A percentile compares a stretch with the other conserved stretches of the same genome.
Conservation (phyloP, 1,140 invertebrate species). For the Brachionus calyciflorus region DNA sequence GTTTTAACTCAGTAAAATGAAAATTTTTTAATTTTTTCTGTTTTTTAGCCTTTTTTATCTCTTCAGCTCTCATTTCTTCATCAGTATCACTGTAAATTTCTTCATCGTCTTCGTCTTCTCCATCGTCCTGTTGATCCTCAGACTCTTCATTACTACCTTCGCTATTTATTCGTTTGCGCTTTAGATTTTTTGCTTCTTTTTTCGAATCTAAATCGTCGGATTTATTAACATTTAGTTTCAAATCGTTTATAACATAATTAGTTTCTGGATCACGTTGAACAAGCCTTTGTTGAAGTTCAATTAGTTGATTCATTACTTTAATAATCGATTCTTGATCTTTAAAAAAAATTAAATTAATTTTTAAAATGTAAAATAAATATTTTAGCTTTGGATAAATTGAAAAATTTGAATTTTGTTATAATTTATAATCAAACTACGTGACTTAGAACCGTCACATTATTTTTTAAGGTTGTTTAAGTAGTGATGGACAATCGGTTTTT, state of each 20-base stretch:
- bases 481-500: too few relatives aligned
- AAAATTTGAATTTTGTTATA: too few relatives aligned
- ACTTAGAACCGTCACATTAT: too few relatives aligned
- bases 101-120: slow-evolving; percentile 59
- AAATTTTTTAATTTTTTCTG: slow-evolving; percentile 53
- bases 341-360: not conserved
- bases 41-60: slow-evolving; percentile 55
- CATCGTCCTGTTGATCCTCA: not conserved
- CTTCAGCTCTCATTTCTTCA: slow-evolving; percentile 58
- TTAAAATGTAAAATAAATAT: too few relatives aligned
- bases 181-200: slow-evolving; percentile 48
- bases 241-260: slow-evolving; percentile 54
- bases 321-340: slow-evolving; percentile 61
- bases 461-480: too few relatives aligned
- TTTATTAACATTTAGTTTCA: not conserved
- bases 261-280: slow-evolving; percentile 69
- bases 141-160: slow-evolving; percentile 11
- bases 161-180: slow-evolving; percentile 55
- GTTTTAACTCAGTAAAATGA: slow-evolving; percentile 64
- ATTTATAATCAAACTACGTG: too few relatives aligned
- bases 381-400: too few relatives aligned
- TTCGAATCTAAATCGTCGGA: slow-evolving; percentile 32
- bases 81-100: slow-evolving; percentile 66
- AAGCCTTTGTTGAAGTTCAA: slow-evolving; percentile 66
- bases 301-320: slow-evolving; percentile 68